Evolutionary conservation across 1,140 invertebrate genomes (phyloP).

Genomic region (Drosophila nikananu): DNA sequence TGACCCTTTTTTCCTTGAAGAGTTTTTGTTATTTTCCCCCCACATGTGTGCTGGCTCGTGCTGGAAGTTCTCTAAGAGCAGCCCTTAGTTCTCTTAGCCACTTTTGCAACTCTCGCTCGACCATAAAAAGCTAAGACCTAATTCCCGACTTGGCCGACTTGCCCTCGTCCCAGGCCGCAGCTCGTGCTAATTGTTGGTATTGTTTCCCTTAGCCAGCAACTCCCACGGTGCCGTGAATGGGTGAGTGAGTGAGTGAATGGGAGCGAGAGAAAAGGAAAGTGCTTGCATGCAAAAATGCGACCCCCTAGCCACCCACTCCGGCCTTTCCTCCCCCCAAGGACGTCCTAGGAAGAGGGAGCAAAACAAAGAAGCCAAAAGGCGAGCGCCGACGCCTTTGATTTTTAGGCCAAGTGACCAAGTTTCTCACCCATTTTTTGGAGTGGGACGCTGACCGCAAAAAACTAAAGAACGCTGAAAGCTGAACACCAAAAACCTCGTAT

Average conservation of each 20-base stretch:
- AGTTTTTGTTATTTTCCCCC: neutral
- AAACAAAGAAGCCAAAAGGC: constrained; percentile 69
- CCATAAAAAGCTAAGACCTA: constrained; percentile 57
- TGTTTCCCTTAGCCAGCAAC: constrained; percentile 44
- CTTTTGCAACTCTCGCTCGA: constrained; percentile 28
- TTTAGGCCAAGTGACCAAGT: constrained; percentile 75
- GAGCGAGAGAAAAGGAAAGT: constrained; percentile 70
- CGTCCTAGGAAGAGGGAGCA: constrained; percentile 55
- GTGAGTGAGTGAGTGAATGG: constrained; percentile 15
- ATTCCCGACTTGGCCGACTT: constrained; percentile 35
- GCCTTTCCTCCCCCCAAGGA: constrained; percentile 12
- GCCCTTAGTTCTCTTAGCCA: constrained; percentile 20
- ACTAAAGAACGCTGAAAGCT: constrained; percentile 18
- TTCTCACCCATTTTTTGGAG: constrained; percentile 34
- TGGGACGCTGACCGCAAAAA: constrained; percentile 62
- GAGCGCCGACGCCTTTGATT: constrained; percentile 49
- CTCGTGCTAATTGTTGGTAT: constrained; percentile 50
- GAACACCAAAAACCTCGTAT: constrained; percentile 43
- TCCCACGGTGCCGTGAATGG: constrained; percentile 47
- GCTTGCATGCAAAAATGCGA: constrained; percentile 72
- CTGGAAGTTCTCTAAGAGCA: constrained; percentile 11
- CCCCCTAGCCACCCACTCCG: neutral
- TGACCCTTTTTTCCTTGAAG: constrained; percentile 17
- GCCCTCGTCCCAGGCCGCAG: constrained; percentile 25
- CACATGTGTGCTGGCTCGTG: neutral